Evolutionary conservation across 2,113 vertebrate species (phyloP), one percentile per base, ranked within the genome.

Genomic region (Pholis gunnellus): DNA sequence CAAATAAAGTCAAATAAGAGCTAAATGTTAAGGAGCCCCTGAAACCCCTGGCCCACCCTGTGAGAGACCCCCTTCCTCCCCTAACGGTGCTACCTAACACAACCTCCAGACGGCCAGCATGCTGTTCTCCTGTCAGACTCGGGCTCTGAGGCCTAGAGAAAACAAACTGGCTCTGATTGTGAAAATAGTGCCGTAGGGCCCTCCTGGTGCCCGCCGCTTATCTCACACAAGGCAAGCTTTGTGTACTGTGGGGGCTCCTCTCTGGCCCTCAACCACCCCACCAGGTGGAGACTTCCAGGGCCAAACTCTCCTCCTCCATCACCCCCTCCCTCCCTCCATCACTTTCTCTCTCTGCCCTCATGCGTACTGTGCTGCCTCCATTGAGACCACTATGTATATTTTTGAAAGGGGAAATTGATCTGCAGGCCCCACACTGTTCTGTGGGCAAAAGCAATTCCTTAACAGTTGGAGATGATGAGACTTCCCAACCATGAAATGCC

Each of bases 91-190:
- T 89, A 69, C 89, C 85, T 80, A 87, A 76, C 87, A 83, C 83
- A 87, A 79, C 87, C 79, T 91, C 73, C 80, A 65, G 36, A 66
- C 29, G 81, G 88, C 87, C 84, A 79, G 89, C 91, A 84, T 77
- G 92, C 89, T 86, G 87, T 84, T 88, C 89, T 89, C 85, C 88
- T 90, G 89, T 92, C 90, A 88, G 83, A 87, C 90, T 80, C 82
- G 3, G 83, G 87, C 90, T 88, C 89, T 70, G 89, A 91, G 90
- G 88, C 92, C 94, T 86, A 92, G 94, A 94, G 91, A 95, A 96
- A 95, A 95, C 94, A 95, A 95, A 95, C 93, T 81, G 79, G 71
- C 87, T 80, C 91, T 95, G 93, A 95, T 95, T 95, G 92, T 93
- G 89, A 95, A 95, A 95, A 95, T 92, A 95, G 86, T 90, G 90